phyloP scores from a whole-genome alignment of 2,113 vertebrate species.

The Peromyscus polionotus region DNA sequence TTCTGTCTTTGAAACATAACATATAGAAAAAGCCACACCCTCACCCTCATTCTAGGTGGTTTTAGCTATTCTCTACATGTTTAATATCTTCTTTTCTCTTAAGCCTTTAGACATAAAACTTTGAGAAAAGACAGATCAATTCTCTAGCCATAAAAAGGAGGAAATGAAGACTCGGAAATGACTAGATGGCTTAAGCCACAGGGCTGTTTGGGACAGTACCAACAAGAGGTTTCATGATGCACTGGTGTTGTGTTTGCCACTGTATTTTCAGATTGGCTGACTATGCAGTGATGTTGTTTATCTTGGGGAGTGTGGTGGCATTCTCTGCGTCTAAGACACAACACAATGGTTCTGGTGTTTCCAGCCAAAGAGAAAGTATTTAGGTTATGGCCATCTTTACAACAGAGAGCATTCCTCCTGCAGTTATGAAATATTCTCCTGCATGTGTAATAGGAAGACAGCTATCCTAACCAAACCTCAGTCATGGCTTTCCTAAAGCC shows the following conservation, averaged over 20 bases:
- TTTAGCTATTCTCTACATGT: neutral
- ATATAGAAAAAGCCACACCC: neutral
- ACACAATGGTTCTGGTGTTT: slow-evolving; percentile 10
- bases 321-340: neutral
- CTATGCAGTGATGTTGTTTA: neutral
- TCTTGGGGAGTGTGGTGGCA: neutral
- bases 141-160: neutral
- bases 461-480: neutral
- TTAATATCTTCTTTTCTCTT: neutral
- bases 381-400: neutral
- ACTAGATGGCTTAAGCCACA: neutral
- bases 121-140: neutral
- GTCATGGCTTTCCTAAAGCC: neutral
- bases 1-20: neutral
- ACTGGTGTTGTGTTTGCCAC: neutral
- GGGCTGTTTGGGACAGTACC: neutral
- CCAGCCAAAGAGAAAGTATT: slow-evolving; percentile 22
- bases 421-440: neutral
- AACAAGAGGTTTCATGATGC: neutral
- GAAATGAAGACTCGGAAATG: neutral
- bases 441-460: neutral
- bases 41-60: neutral
- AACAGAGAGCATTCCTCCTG: neutral
- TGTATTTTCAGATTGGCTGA: neutral
- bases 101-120: neutral